phyloP scores from a whole-genome alignment of 2,888 invertebrate genomes.

The Sarcophaga rosellei region DNA sequence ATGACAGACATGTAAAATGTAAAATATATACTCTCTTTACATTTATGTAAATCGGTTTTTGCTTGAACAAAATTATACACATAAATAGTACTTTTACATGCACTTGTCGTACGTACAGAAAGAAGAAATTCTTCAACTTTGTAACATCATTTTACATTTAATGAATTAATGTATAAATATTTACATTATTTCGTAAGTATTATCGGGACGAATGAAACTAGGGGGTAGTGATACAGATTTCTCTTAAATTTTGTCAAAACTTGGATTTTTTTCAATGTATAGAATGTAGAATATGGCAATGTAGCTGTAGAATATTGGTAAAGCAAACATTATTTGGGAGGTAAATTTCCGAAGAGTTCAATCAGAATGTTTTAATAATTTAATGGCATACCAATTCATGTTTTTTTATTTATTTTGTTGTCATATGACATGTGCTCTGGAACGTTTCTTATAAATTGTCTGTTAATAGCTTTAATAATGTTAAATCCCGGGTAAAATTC shows the following conservation, averaged over 20 bases:
- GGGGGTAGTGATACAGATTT: background rate
- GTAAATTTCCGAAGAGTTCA: no score
- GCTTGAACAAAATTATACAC: constrained; percentile 50
- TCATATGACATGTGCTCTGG: no score
- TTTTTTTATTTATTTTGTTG: no score
- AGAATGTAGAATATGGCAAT: background rate
- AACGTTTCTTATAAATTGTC: no score
- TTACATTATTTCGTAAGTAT: constrained; percentile 3
- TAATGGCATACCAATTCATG: background rate
- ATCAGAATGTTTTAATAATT: no score
- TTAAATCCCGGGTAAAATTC: no score
- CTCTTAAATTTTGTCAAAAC: background rate
- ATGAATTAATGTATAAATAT: constrained; percentile 42
- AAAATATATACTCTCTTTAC: constrained; percentile 24
- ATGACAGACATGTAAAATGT: constrained; percentile 25
- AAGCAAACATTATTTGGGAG: no score
- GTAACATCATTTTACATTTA: constrained; percentile 9
- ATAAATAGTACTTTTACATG: constrained; percentile 45
- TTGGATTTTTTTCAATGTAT: background rate
- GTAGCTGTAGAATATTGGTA: no score
- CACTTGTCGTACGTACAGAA: constrained; percentile 25
- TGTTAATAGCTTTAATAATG: no score
- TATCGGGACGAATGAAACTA: background rate
- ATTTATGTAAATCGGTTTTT: constrained; percentile 45
- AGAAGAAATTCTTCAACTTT: constrained; percentile 38